A percentile compares a stretch with the other conserved stretches of the same genome.
phyloP scores from a whole-genome alignment of 2,113 vertebrate genomes.

The Furnarius figulus region DNA sequence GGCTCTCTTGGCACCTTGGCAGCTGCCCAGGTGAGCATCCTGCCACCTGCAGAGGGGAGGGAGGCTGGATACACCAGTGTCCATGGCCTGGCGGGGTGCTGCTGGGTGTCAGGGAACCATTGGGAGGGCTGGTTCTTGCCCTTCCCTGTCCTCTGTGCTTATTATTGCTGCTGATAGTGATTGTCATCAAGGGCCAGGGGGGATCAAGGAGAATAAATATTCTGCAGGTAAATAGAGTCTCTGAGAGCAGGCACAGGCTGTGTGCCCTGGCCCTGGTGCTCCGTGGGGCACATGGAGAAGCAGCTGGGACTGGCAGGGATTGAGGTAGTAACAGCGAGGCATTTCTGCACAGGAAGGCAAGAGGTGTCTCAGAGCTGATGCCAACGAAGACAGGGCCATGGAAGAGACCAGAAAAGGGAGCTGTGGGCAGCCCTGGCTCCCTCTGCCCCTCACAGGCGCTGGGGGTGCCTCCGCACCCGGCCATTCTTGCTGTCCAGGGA shows the following conservation, averaged over 20 bases:
- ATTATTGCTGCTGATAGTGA: neutral
- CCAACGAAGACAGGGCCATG: neutral
- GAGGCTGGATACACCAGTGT: neutral
- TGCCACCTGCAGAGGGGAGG: neutral
- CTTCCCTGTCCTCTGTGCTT: neutral
- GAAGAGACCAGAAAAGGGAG: neutral
- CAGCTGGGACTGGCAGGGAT: neutral
- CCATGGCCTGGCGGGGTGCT: neutral
- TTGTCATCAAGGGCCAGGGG: neutral
- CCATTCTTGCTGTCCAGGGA: slow-evolving; percentile 71
- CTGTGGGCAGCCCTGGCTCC: neutral
- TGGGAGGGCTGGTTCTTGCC: neutral
- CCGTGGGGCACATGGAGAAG: accelerated
- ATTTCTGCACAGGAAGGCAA: neutral
- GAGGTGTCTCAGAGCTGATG: neutral
- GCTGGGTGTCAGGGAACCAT: accelerated
- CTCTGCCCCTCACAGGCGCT: neutral
- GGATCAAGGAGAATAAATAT: slow-evolving; percentile 42
- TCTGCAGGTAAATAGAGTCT: neutral
- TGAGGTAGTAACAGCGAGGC: slow-evolving; percentile 30
- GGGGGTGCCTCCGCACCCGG: slow-evolving; percentile 78
- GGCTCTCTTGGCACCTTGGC: neutral
- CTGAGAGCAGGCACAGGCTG: neutral
- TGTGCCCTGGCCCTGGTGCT: neutral
- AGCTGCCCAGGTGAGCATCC: accelerated